A percentile compares a stretch with the other conserved stretches of the same genome.
Conservation (phyloP, 2,797 vertebrate genomes). For the Enteromius viviparus region DNA sequence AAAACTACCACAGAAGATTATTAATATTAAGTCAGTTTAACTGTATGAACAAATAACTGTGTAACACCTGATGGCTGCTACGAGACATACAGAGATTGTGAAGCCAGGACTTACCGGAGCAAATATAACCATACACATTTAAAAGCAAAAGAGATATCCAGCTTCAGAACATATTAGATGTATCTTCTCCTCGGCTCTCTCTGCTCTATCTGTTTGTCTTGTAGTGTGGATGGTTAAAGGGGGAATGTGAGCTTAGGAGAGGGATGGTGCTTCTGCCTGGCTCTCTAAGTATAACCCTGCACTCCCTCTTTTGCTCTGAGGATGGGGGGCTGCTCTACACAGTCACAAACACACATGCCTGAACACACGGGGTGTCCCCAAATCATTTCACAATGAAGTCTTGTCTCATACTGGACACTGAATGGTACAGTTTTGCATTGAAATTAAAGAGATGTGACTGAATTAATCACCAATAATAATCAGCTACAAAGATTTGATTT, state of each 20-base stretch:
- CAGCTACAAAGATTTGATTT: not conserved
- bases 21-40: not conserved
- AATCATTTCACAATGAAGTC: slow-evolving; percentile 3
- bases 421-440: not conserved
- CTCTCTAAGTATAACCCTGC: slow-evolving; percentile 14
- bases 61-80: not conserved
- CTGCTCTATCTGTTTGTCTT: slow-evolving; percentile 58
- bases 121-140: slow-evolving; percentile 97
- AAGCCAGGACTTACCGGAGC: slow-evolving; percentile 86
- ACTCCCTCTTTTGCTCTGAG: slow-evolving; percentile 18
- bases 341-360: slow-evolving; percentile 6
- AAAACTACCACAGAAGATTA: not conserved
- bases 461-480: not conserved
- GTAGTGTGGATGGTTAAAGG: slow-evolving; percentile 31
- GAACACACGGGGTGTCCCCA: not conserved
- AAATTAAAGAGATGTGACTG: not conserved
- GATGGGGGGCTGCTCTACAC: not conserved
- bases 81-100: not conserved
- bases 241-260: slow-evolving; percentile 26
- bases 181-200: slow-evolving; percentile 64
- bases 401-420: not conserved
- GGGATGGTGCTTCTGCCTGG: slow-evolving; percentile 6
- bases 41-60: not conserved
- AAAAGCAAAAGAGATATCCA: slow-evolving; percentile 83
- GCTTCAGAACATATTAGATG: slow-evolving; percentile 77